Conservation (phyloP, 2,113 vertebrate species). For the Hippoglossus stenolepis region DNA sequence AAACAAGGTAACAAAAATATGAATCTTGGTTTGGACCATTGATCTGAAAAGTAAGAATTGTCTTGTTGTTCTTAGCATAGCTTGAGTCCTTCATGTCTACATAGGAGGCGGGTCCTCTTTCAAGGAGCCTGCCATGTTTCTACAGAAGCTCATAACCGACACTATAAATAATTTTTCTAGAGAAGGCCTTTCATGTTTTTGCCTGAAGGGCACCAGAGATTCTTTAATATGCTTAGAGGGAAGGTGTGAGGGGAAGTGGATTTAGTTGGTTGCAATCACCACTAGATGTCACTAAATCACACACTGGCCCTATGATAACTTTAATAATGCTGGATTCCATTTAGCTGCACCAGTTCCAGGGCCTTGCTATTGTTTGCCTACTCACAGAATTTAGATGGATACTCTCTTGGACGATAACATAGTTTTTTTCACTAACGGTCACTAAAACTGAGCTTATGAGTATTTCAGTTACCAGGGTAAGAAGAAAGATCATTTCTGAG, state of each 20-base stretch:
- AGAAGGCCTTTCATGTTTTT: neutral
- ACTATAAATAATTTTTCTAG: too few relatives aligned
- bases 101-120: too few relatives aligned
- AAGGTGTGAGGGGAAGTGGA: neutral
- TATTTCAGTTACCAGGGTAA: neutral
- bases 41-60: too few relatives aligned
- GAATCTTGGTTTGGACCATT: too few relatives aligned
- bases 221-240: neutral
- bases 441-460: neutral
- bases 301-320: neutral
- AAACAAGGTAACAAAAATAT: too few relatives aligned
- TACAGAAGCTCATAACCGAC: too few relatives aligned
- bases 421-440: neutral
- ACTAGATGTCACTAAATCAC: neutral
- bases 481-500: neutral
- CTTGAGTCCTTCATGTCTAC: too few relatives aligned
- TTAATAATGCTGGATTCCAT: neutral
- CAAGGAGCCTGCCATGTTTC: too few relatives aligned
- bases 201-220: too few relatives aligned
- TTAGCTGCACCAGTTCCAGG: neutral
- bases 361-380: neutral
- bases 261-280: neutral
- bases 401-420: neutral
- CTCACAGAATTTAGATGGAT: neutral
- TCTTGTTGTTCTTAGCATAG: too few relatives aligned